Evolutionary conservation across 2,113 vertebrate genomes (phyloP), one percentile per base, ranked within the genome.

Genomic region (Hemiprocne comata): DNA sequence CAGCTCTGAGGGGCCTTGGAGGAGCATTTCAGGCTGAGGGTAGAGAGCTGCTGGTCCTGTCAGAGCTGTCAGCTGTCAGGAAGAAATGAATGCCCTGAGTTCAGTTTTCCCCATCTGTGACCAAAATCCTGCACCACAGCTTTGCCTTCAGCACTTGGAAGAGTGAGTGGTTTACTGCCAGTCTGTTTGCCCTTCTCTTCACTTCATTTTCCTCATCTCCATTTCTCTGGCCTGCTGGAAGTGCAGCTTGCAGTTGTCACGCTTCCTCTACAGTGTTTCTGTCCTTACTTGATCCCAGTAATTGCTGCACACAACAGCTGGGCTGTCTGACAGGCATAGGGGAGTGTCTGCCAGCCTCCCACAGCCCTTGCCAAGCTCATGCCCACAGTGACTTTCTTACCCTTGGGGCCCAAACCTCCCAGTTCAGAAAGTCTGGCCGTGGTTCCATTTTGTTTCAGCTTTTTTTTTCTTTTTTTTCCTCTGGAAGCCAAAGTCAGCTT

Each of bases 131-230:
- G 44, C 28, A 54, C 60, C 54, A 38, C 34, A 78, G 50, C 55
- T 60, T 74, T 79, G 57, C 58, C 36, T 28, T 13, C 7, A 70
- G 50, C 31, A 2, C 54, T 19, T 19, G n/a, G 38, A n/a, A 36
- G 50, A 33, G 6, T 1, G 0, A 1, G 6, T 60, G 54, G 4
- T 42, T 84, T 42, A 1, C 31, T 53, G 38, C 42, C 53, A 8
- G 11, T 8, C 55, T 48, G 57, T 46, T 67, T 48, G 70, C 38
- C 62, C 25, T 38, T 44, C 72, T 36, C 66, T 13, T 29, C 17
- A 3, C 28, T 65, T 66, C 3, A 6, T 48, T 34, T 51, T 23
- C 5, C 28, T 46, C 33, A 2, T 33, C 55, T 65, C 29, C 75
- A 58, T 46, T 54, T 14, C 42, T 51, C 42, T 38, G 1, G 0